Evolutionary conservation across 2,113 vertebrate species (phyloP).

Genomic region (Acinonyx jubatus): DNA sequence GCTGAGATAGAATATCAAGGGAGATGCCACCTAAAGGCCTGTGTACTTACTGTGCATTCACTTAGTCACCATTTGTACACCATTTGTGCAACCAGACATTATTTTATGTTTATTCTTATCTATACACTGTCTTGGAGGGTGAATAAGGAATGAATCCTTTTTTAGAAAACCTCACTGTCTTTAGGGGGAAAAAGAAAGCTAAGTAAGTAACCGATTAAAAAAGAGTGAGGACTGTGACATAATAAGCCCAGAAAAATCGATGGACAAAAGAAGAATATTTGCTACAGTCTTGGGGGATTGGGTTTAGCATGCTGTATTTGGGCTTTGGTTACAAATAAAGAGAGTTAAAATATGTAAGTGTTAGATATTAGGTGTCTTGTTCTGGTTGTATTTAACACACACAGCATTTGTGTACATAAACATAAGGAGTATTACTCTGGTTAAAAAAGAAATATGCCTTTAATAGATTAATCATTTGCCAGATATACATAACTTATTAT

Average conservation of each 20-base stretch:
- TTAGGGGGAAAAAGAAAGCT: neutral
- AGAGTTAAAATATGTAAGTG: neutral
- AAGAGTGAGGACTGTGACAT: neutral
- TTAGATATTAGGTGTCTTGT: neutral
- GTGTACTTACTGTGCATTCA: neutral
- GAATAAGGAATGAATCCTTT: neutral
- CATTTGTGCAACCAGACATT: neutral
- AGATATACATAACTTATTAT: neutral
- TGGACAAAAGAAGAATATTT: neutral
- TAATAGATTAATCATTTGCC: neutral
- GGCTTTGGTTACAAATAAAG: neutral
- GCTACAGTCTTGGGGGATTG: neutral
- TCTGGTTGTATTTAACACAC: neutral
- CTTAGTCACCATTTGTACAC: neutral
- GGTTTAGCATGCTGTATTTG: neutral
- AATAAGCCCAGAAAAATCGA: neutral
- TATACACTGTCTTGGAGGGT: neutral
- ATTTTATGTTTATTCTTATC: neutral
- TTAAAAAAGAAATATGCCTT: neutral
- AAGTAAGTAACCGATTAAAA: neutral
- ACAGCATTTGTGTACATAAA: neutral
- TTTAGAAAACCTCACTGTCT: neutral
- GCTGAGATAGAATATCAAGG: too few species aligned
- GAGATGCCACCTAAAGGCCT: neutral
- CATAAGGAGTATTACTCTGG: neutral